phyloP scores from a whole-genome alignment of 2,888 invertebrate species.

The Zootermopsis nevadensis region DNA sequence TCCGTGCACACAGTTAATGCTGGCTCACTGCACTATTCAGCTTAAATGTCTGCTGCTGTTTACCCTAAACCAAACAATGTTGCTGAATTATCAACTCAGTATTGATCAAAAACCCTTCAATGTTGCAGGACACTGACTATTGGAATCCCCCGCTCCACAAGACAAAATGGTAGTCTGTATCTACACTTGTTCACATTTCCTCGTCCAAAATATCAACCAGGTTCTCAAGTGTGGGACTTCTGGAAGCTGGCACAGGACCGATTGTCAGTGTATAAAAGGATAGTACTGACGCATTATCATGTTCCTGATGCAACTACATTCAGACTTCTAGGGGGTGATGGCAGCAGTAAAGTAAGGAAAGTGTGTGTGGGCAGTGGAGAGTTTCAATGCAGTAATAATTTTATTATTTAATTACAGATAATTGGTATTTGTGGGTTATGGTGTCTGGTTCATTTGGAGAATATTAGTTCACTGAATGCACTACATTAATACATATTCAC shows the following conservation, averaged over 20 bases:
- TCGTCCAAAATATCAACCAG: neutral
- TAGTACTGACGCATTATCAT: constrained; percentile 78
- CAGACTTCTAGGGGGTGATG: constrained; percentile 59
- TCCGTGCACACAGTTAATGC: too few species aligned
- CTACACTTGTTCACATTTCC: constrained; percentile 79
- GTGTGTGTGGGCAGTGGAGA: neutral
- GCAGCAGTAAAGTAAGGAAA: constrained; percentile 42
- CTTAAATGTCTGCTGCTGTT: too few species aligned
- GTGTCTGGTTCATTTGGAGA: neutral
- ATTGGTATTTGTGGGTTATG: neutral
- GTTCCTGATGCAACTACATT: constrained; percentile 76
- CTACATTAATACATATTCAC: too few species aligned
- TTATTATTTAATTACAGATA: neutral
- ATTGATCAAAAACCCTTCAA: neutral
- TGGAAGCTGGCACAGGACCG: constrained; percentile 71
- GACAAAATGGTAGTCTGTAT: constrained; percentile 86
- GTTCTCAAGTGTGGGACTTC: constrained; percentile 62
- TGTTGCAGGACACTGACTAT: constrained; percentile 73
- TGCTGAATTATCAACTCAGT: too few species aligned
- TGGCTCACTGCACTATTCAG: too few species aligned
- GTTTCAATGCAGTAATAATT: neutral
- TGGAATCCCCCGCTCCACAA: constrained; percentile 77
- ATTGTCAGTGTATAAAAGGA: constrained; percentile 70
- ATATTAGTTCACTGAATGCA: neutral
- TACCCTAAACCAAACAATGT: too few species aligned